Evolutionary conservation across 1,140 invertebrate species (phyloP), one percentile per base, ranked within the genome.

Genomic region (Macrocentrus cingulum): DNA sequence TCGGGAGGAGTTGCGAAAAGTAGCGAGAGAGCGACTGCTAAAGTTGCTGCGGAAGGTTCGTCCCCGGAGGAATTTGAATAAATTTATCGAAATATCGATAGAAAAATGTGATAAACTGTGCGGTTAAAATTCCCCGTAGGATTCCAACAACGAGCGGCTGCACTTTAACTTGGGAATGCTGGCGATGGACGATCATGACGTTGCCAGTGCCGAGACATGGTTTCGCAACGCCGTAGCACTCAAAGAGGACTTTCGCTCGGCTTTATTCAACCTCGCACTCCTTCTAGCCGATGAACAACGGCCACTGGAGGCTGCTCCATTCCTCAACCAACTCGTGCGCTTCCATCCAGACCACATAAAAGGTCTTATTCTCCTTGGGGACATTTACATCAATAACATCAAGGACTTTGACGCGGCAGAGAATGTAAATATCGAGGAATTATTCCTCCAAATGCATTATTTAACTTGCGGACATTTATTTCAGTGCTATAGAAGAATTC

Each of bases 81-180:
- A 39, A 15, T n/a, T 39, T 34, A 11, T 6, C 29, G 29, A 6
- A 34, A 7, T 34, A 34, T 11, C 11, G 29, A 11, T 7, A 7
- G 29, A 7, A 7, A 7, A 7, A 34, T 34, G 11, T 34, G 29
- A 11, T 34, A 11, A 11, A 11, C 6, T 34, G 6, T 7, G 6
- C 6, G 6, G 29, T 34, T 34, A 22, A 15, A 8, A 23, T 49
- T 59, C 56, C 56, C 70, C 65, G 2, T 68, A 88, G 86, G 85
- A 83, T 62, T 75, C 79, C 0, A 87, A 85, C 49, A 95, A 95
- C 72, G 93, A 96, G 70, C 83, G 92, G 52, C 90, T 95, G 1
- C 91, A 93, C 74, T 98, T 98, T 73, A 97, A 97, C 81, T 82
- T 97, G 37, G 94, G 92, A 54, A 97, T 98, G 95, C 79, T 98